Percentiles rank a stretch among this genome's conserved stretches.
phyloP scores from a whole-genome alignment of 53 echinoderm and acorn worm genomes.

The Antedon mediterranea region DNA sequence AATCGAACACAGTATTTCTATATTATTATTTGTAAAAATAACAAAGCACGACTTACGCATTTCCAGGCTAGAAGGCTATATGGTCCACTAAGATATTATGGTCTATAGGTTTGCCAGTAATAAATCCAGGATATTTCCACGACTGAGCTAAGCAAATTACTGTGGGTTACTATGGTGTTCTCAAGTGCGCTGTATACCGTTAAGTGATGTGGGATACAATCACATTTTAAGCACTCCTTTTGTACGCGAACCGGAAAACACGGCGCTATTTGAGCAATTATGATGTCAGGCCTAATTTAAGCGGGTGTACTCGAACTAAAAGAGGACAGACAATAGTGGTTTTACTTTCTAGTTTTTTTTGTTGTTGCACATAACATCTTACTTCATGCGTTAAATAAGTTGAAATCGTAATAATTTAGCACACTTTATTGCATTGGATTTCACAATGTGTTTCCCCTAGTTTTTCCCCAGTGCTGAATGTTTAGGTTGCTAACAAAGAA shows the following conservation, averaged over 20 bases:
- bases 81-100: no score
- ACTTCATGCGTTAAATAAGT: no score
- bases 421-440: no score
- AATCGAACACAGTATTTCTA: no score
- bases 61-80: no score
- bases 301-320: not conserved
- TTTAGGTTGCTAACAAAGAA: no score
- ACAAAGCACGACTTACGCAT: no score
- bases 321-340: not conserved
- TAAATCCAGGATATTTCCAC: not conserved
- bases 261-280: not conserved
- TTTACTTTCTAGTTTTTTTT: not conserved
- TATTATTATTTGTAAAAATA: no score
- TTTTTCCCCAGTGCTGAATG: no score
- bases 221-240: not conserved
- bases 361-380: not conserved
- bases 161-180: not conserved
- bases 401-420: no score
- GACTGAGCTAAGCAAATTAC: not conserved
- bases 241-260: not conserved
- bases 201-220: not conserved
- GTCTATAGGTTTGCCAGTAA: no score
- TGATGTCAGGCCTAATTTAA: constrained; percentile 1
- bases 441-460: no score
- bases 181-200: not conserved